Conservation (phyloP, 1,140 invertebrate species). For the Leptoteleia sp. region DNA sequence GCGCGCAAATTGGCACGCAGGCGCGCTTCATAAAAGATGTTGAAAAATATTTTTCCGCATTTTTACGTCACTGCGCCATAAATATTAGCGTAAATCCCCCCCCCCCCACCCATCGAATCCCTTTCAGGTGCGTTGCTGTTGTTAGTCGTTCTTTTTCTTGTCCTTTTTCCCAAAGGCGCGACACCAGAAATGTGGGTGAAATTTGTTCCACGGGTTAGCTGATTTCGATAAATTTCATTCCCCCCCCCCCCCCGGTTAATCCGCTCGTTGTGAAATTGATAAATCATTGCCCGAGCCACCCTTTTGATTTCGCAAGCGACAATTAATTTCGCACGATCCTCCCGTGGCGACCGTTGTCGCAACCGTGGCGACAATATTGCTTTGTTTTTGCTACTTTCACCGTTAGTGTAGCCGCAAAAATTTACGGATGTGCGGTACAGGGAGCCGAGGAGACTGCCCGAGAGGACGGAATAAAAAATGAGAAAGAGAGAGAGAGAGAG, state of each 20-base stretch:
- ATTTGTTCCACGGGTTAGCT: conserved; percentile 23
- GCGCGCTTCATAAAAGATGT: conserved; percentile 24
- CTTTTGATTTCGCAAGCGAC: conserved; percentile 26
- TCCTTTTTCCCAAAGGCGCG: conserved; percentile 27
- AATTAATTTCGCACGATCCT: conserved; percentile 22
- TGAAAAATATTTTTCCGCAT: conserved; percentile 53
- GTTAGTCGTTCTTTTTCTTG: conserved; percentile 33
- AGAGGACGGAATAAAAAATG: too few relatives aligned
- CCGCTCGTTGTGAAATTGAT: conserved; percentile 19
- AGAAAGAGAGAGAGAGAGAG: too few relatives aligned
- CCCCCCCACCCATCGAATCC: too few relatives aligned
- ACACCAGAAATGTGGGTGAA: conserved; percentile 26
- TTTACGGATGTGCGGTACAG: conserved; percentile 25
- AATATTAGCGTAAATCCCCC: conserved; percentile 32
- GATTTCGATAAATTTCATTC: conserved; percentile 44
- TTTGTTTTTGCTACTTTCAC: conserved; percentile 15
- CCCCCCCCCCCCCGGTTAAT: conserved; percentile 30
- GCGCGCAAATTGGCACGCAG: conserved; percentile 36
- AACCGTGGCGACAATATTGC: conserved; percentile 5
- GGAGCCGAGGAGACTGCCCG: too few relatives aligned
- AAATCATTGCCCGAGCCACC: conserved; percentile 27
- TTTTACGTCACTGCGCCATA: conserved; percentile 37
- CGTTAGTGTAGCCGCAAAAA: too few relatives aligned
- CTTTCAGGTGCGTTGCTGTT: too few relatives aligned
- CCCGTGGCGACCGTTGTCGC: too few relatives aligned